Percentiles rank a stretch among this genome's conserved stretches.
These are phyloP conservation scores for Hemithea aestivaria DNA, from an alignment of 2,888 invertebrate genomes.

Conservation along the genomic window DNA sequence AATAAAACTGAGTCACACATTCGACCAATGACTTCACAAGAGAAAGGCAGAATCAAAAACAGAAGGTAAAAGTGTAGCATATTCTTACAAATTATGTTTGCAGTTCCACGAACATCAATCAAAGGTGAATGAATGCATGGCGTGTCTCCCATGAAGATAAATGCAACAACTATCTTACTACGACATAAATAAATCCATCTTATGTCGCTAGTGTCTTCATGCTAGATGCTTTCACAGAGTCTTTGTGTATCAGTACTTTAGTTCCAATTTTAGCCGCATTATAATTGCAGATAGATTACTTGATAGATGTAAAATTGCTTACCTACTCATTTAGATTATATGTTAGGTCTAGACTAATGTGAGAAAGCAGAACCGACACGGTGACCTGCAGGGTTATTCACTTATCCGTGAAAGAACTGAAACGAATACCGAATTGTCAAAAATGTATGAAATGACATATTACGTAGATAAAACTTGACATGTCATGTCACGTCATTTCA, in stretches of 20 bases:
- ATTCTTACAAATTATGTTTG: constrained; percentile 8
- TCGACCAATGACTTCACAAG: constrained; percentile 2
- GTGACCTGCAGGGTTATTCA: constrained; percentile 4
- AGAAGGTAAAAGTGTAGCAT: constrained; percentile 20
- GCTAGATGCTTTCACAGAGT: too few species aligned
- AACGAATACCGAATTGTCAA: too few species aligned
- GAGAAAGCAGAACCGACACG: constrained; percentile 14
- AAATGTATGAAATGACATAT: too few species aligned
- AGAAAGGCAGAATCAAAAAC: constrained; percentile 12
- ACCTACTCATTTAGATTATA: constrained; percentile 12
- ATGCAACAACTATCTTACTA: constrained; percentile 10
- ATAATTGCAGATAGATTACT: too few species aligned
- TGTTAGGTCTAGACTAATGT: constrained; percentile 3
- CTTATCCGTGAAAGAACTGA: too few species aligned
- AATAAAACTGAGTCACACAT: background rate
- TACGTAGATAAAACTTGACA: too few species aligned
- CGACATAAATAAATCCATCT: too few species aligned
- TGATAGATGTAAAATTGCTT: constrained; percentile 16
- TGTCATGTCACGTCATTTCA: too few species aligned
- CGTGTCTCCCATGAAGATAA: constrained; percentile 17
- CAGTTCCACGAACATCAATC: constrained; percentile 20
- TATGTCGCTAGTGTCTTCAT: too few species aligned
- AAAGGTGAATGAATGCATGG: constrained; percentile 19
- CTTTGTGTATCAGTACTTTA: too few species aligned
- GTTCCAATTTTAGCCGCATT: too few species aligned